Conservation (phyloP, 1,140 invertebrate species). For the Dreissena rostriformis region DNA sequence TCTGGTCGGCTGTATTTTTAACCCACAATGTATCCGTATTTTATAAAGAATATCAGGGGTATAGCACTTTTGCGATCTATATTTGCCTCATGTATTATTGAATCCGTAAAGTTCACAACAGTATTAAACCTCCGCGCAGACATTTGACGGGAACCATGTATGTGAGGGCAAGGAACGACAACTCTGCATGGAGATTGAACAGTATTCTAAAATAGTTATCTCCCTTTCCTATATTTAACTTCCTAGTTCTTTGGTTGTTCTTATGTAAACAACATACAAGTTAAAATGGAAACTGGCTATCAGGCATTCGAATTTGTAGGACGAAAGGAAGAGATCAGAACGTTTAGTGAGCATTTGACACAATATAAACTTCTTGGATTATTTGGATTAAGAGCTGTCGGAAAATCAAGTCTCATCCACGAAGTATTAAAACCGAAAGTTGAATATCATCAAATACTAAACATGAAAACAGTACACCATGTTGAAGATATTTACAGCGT, state of each 20-base stretch:
- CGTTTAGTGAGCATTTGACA: background rate
- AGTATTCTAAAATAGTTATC: too few relatives aligned
- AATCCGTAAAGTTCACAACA: too few relatives aligned
- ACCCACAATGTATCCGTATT: too few relatives aligned
- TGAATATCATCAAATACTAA: background rate
- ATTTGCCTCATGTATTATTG: too few relatives aligned
- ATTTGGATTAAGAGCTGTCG: conserved; percentile 36
- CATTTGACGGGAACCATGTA: too few relatives aligned
- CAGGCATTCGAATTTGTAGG: background rate
- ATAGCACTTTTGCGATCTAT: too few relatives aligned
- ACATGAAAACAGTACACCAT: background rate
- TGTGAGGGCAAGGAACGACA: too few relatives aligned
- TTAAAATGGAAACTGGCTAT: background rate
- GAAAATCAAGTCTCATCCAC: conserved; percentile 31
- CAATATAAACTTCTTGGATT: conserved; percentile 27
- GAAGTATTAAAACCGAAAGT: background rate
- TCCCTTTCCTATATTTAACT: background rate
- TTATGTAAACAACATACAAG: background rate
- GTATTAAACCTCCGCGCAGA: too few relatives aligned
- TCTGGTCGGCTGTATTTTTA: too few relatives aligned
- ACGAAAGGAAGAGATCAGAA: background rate
- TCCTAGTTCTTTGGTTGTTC: background rate
- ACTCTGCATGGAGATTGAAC: too few relatives aligned
- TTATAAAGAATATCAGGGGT: too few relatives aligned
- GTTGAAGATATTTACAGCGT: background rate